Conservation (phyloP, 2,888 invertebrate species). For the Asteroscopus sphinx region DNA sequence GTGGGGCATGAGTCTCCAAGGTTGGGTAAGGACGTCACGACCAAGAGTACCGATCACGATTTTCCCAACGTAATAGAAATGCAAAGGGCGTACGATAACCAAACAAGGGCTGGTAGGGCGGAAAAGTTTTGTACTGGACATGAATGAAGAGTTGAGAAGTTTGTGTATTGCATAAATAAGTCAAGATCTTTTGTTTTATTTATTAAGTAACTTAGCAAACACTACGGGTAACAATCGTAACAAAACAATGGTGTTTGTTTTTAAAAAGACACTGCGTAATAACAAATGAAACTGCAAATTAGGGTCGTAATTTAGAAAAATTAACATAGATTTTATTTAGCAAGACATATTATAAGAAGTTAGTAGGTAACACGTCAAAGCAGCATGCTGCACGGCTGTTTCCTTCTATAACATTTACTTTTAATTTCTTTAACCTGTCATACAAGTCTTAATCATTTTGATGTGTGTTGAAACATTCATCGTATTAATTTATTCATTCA, state of each 20-base stretch:
- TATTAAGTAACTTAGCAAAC: constrained; percentile 14
- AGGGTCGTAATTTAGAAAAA: too few species aligned
- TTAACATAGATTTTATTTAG: too few species aligned
- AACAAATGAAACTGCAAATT: neutral
- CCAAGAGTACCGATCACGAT: constrained; percentile 57
- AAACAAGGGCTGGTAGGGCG: constrained; percentile 47
- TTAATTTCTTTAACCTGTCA: too few species aligned
- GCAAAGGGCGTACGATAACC: constrained; percentile 41
- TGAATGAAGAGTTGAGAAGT: constrained; percentile 55
- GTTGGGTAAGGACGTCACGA: constrained; percentile 76
- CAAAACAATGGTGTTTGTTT: constrained; percentile 36
- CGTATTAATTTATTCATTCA: too few species aligned
- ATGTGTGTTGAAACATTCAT: too few species aligned
- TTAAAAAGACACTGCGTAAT: neutral
- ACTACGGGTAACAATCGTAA: constrained; percentile 5
- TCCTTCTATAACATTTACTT: too few species aligned
- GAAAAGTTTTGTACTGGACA: constrained; percentile 40
- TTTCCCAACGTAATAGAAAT: constrained; percentile 60
- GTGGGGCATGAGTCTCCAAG: constrained; percentile 64
- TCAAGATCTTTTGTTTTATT: neutral
- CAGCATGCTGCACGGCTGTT: too few species aligned
- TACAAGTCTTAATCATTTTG: too few species aligned
- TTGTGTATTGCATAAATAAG: constrained; percentile 15
- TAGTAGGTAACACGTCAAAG: too few species aligned
- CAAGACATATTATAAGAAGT: too few species aligned